phyloP scores from a whole-genome alignment of 1,140 invertebrate species.

The Oscheius sp. region DNA sequence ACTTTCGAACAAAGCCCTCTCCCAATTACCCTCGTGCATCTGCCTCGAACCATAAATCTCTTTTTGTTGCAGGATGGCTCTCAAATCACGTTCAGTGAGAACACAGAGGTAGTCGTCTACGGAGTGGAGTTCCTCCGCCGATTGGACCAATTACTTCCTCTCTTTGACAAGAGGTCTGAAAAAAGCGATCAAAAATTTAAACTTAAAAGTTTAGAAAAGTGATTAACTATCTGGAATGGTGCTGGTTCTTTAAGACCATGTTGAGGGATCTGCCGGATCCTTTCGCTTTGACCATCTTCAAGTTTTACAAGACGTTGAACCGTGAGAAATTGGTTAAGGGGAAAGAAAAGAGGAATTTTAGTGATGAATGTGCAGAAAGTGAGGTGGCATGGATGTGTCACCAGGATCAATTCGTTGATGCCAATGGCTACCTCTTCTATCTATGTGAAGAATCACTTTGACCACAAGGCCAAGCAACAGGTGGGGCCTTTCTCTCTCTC shows the following conservation, averaged over 20 bases:
- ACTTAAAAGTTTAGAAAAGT: slow-evolving; percentile 44
- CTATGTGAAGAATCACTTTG: slow-evolving; percentile 59
- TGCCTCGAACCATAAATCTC: too few species aligned
- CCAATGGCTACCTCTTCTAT: slow-evolving; percentile 60
- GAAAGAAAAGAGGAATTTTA: slow-evolving; percentile 30
- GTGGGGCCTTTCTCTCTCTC: slow-evolving; percentile 47
- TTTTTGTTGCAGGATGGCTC: slow-evolving; percentile 32
- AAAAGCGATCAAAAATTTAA: too few species aligned
- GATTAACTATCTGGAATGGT: slow-evolving; percentile 58
- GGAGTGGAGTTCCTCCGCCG: slow-evolving; percentile 57
- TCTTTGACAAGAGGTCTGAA: slow-evolving; percentile 49
- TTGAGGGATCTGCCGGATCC: slow-evolving; percentile 57
- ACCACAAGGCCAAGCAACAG: slow-evolving; percentile 60
- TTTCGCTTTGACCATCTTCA: slow-evolving; percentile 60
- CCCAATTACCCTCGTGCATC: too few species aligned
- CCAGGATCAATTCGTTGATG: slow-evolving; percentile 57
- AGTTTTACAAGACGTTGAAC: slow-evolving; percentile 59
- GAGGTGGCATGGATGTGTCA: slow-evolving; percentile 60
- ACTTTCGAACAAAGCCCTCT: too few species aligned
- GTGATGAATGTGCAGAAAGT: slow-evolving; percentile 61
- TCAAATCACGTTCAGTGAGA: slow-evolving; percentile 50
- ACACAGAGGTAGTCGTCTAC: slow-evolving; percentile 57
- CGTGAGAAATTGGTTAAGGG: slow-evolving; percentile 38
- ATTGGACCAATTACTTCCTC: slow-evolving; percentile 53
- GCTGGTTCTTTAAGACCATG: slow-evolving; percentile 61